Evolutionary conservation across 53 echinoderm and acorn worm genomes (phyloP).

Genomic region (Henricia sp.): DNA sequence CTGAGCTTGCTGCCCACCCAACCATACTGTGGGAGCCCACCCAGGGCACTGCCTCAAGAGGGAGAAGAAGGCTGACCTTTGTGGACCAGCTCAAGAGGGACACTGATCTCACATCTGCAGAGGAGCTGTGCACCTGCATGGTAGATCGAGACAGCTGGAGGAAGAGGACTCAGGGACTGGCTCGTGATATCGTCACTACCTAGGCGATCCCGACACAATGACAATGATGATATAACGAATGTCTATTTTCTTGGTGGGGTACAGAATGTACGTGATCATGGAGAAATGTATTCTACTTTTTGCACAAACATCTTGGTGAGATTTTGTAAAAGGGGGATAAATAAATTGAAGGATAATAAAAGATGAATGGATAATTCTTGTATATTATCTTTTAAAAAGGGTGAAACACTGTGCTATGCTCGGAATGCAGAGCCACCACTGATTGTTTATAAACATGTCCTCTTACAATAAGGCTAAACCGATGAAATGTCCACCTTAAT

Average conservation of each 20-base stretch:
- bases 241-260: not conserved
- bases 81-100: too few relatives aligned
- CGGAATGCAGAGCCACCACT: slow-evolving; percentile 28
- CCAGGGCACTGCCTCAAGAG: too few relatives aligned
- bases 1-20: too few relatives aligned
- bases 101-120: too few relatives aligned
- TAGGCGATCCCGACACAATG: too few relatives aligned
- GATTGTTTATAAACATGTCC: slow-evolving; percentile 50
- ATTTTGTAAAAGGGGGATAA: not conserved
- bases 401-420: not conserved
- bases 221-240: not conserved
- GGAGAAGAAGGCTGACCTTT: too few relatives aligned
- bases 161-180: too few relatives aligned
- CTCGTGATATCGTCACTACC: too few relatives aligned
- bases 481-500: slow-evolving; percentile 28
- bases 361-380: slow-evolving; percentile 11
- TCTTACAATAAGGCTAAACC: slow-evolving; percentile 52
- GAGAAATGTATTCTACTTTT: not conserved
- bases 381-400: slow-evolving; percentile 20
- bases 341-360: not conserved
- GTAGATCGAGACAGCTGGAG: too few relatives aligned
- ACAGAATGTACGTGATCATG: not conserved
- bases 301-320: too few relatives aligned
- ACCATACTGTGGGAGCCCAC: too few relatives aligned
- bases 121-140: too few relatives aligned